Conservation (phyloP, 2,113 vertebrate species). For the Carettochelys insculpta region DNA sequence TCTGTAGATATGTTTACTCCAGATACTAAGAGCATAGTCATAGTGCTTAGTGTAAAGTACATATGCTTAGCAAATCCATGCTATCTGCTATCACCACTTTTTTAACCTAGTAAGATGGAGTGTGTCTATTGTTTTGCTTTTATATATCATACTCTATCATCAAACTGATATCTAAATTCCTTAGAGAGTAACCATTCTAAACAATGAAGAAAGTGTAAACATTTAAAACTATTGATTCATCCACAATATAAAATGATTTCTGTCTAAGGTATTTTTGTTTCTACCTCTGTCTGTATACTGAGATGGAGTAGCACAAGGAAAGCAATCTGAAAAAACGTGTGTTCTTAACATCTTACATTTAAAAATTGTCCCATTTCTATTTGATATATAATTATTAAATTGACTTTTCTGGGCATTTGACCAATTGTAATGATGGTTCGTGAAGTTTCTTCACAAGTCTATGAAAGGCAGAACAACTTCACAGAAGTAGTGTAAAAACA, state of each 20-base stretch:
- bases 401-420: background rate
- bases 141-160: background rate
- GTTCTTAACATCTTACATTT: background rate
- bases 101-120: background rate
- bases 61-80: background rate
- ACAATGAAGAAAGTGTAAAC: background rate
- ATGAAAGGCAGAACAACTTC: background rate
- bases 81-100: background rate
- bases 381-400: background rate
- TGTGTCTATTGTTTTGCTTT: background rate
- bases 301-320: background rate
- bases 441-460: background rate
- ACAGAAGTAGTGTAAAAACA: background rate
- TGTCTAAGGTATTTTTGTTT: background rate
- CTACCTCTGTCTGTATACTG: background rate
- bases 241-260: background rate
- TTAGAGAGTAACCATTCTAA: no score
- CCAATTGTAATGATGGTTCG: background rate
- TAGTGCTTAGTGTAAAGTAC: background rate
- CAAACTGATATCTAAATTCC: background rate
- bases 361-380: background rate
- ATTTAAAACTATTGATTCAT: background rate
- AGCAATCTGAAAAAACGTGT: background rate
- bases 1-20: background rate
- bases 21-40: background rate